phyloP scores from a whole-genome alignment of 1,140 invertebrate species.

The honey bee (Apis mellifera) region Amel_HAv3.1 CM009938.2:10378501-10379000 shows the following conservation, averaged over 20 bases:
- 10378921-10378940: neutral
- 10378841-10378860: neutral
- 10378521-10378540: constrained; percentile 14
- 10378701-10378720: constrained; percentile 1
- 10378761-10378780: constrained; percentile 31
- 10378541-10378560: constrained; percentile 3
- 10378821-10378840: constrained; percentile 5
- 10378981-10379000: too few relatives aligned
- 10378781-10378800: constrained; percentile 18
- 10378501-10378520: neutral
- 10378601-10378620: neutral
- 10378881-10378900: constrained; percentile 15
- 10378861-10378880: neutral
- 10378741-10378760: constrained; percentile 24
- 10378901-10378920: neutral
- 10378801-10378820: constrained; percentile 2
- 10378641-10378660: too few relatives aligned
- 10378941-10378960: neutral
- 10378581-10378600: constrained; percentile 13
- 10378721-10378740: constrained; percentile 20
- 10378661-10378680: too few relatives aligned
- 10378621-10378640: too few relatives aligned
- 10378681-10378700: neutral
- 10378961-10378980: too few relatives aligned
- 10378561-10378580: constrained; percentile 20